A percentile compares a stretch with the other conserved stretches of the same genome.
These are phyloP conservation scores for Asteroscopus sphinx DNA, from an alignment of 2,888 invertebrate species.

Conservation along the genomic window DNA sequence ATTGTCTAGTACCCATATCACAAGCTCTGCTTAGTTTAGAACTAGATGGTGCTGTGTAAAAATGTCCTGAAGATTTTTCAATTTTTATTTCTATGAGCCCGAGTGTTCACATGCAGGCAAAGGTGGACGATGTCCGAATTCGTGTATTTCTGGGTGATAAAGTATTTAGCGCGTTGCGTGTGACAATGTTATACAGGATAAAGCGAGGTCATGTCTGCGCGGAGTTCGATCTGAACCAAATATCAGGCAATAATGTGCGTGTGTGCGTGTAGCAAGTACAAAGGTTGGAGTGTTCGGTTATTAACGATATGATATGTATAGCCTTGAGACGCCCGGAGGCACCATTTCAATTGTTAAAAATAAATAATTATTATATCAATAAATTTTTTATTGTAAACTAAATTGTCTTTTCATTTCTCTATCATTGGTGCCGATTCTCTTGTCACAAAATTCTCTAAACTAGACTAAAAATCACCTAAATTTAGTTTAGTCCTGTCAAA, in stretches of 20 bases:
- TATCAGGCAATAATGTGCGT: constrained; percentile 69
- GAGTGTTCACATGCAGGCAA: constrained; percentile 5
- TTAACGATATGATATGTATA: constrained; percentile 52
- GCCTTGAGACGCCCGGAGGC: constrained; percentile 61
- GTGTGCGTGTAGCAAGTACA: constrained; percentile 74
- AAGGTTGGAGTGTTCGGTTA: constrained; percentile 64
- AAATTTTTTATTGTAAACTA: constrained; percentile 86
- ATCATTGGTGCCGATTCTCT: no score
- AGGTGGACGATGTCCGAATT: neutral
- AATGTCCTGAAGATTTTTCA: no score
- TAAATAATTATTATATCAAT: constrained; percentile 87
- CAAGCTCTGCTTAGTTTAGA: no score
- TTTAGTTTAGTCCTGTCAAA: no score
- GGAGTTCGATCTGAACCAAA: constrained; percentile 65
- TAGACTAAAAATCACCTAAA: no score
- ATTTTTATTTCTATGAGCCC: no score
- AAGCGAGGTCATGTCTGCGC: constrained; percentile 51
- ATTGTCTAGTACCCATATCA: no score
- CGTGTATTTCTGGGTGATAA: neutral
- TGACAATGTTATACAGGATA: constrained; percentile 4
- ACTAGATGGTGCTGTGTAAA: no score
- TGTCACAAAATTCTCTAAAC: no score
- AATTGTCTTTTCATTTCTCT: constrained; percentile 45
- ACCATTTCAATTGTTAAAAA: constrained; percentile 84
- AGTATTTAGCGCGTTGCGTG: constrained; percentile 11